Conservation (phyloP, 1,140 invertebrate genomes). For the Zophobas morio region DNA sequence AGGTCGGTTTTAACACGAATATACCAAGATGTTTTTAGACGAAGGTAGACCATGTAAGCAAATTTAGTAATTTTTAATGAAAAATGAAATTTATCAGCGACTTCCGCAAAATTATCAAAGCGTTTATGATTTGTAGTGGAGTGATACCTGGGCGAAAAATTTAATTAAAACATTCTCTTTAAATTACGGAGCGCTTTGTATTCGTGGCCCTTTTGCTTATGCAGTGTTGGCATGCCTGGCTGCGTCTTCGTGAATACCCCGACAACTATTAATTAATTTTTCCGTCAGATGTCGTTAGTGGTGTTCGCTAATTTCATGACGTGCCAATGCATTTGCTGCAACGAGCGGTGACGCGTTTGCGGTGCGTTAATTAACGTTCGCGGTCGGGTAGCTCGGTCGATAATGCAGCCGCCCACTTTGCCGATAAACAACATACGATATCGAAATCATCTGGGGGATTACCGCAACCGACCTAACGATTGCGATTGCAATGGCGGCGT, state of each 20-base stretch:
- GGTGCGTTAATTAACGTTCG: slow-evolving; percentile 55
- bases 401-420: slow-evolving; percentile 55
- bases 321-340: slow-evolving; percentile 39
- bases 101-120: not conserved
- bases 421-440: slow-evolving; percentile 49
- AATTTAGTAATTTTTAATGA: too few relatives aligned
- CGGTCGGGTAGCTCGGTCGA: slow-evolving; percentile 47
- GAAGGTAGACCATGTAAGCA: too few relatives aligned
- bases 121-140: slow-evolving; percentile 23
- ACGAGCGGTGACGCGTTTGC: slow-evolving; percentile 49
- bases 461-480: slow-evolving; percentile 31
- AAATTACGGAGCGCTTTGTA: slow-evolving; percentile 44
- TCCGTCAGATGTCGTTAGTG: not conserved
- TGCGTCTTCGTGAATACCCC: slow-evolving; percentile 10
- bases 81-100: too few relatives aligned
- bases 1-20: too few relatives aligned
- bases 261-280: slow-evolving; percentile 33
- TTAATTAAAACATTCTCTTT: slow-evolving; percentile 53
- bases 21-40: too few relatives aligned
- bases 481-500: slow-evolving; percentile 22
- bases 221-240: slow-evolving; percentile 9
- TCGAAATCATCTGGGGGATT: slow-evolving; percentile 38
- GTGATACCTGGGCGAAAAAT: slow-evolving; percentile 33
- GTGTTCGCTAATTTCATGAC: slow-evolving; percentile 33
- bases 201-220: slow-evolving; percentile 1